Base-by-base conservation (phyloP, 2,797 vertebrate genomes). In the Gallinago stenura region DNA sequence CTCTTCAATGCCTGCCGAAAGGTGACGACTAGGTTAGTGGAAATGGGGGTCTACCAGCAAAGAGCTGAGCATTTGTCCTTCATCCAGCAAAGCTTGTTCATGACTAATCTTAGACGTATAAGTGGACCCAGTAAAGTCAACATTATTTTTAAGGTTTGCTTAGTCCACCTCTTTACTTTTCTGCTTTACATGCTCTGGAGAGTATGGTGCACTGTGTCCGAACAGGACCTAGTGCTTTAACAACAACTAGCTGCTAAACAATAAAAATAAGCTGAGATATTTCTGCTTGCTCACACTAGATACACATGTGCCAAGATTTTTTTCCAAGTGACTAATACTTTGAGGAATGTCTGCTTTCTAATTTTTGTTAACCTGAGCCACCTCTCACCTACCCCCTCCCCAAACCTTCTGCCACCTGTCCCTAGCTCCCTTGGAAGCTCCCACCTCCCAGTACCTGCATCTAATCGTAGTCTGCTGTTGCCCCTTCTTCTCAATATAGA, bases 211-310 rank as follows among this genome's bases (percentile, higher is more conserved):
- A 3, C 43, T 31, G 16, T 35, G 71, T 75, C 57, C 11, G 1
- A 91, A 61, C 50, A 78, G 21, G 7, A 7, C 61, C 53, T 65
- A 71, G 50, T 0, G 0, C 7, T 75, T 87, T 65, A 92, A 87
- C 51, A 58, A 58, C 72, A 88, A 62, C 61, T 76, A 94, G 69
- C 76, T 77, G n/a, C 66, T 86, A 81, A 83, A 83, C 41, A 91
- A 88, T 45, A 87, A 84, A 91, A 91, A 77, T 66, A 86, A 81
- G 30, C 66, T 80, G 65, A 78, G 41, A 70, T 65, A 41, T n/a
- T 76, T n/a, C 8, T 24, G 41, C 31, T 83, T 81, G 58, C 43
- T 91, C 65, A 81, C 12, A 22, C 4, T 31, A 86, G 57, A 60
- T 10, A 10, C 1, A 54, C 0, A 0, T 0, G 0, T 24, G 64